phyloP scores from a whole-genome alignment of 2,113 vertebrate genomes.

The Pao palembangensis region DNA sequence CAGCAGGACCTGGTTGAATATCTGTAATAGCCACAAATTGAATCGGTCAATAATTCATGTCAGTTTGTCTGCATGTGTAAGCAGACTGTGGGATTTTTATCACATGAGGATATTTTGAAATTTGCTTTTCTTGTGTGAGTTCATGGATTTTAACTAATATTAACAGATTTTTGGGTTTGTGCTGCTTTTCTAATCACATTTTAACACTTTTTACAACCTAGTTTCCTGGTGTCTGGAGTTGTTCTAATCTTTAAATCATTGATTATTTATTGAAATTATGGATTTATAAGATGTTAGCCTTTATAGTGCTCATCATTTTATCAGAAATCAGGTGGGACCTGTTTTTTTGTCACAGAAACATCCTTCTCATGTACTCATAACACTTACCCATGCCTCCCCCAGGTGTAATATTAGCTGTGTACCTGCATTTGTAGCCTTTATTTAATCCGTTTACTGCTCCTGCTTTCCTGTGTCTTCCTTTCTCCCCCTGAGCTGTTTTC shows the following conservation, averaged over 20 bases:
- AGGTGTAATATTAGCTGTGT: too few species aligned
- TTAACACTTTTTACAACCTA: conserved; percentile 44
- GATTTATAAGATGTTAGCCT: too few species aligned
- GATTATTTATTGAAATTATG: too few species aligned
- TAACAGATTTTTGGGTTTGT: conserved; percentile 16
- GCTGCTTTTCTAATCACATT: conserved; percentile 23
- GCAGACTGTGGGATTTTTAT: neutral
- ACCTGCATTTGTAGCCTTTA: too few species aligned
- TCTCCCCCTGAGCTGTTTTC: conserved; percentile 23
- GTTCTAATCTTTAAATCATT: too few species aligned
- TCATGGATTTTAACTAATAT: conserved; percentile 14
- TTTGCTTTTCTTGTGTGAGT: neutral
- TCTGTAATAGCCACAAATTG: neutral
- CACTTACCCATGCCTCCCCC: neutral
- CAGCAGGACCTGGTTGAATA: neutral
- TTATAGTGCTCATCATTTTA: neutral
- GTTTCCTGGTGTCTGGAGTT: neutral
- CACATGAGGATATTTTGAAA: neutral
- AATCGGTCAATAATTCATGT: neutral
- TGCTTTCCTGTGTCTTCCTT: conserved; percentile 31
- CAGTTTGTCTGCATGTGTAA: conserved; percentile 52
- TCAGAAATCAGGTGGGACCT: neutral
- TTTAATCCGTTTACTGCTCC: conserved; percentile 5
- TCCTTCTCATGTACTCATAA: neutral
- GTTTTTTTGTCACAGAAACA: neutral